Evolutionary conservation across 2,888 invertebrate genomes (phyloP).

Genomic region (Tetragonula carbonaria): DNA sequence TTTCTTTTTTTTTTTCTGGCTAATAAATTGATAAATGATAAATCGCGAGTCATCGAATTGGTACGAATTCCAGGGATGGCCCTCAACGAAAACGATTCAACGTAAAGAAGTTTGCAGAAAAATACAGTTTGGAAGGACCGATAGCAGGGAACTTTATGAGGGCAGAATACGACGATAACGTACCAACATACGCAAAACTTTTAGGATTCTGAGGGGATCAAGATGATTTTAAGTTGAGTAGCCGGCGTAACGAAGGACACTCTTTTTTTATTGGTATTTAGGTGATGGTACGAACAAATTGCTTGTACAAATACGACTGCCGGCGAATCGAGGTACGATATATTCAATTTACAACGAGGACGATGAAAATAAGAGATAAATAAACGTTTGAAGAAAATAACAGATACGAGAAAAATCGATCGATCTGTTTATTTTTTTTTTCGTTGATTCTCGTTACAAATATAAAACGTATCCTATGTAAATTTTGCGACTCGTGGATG

Average conservation of each 20-base stretch:
- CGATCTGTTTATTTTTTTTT: constrained; percentile 55
- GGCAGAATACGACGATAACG: constrained; percentile 87
- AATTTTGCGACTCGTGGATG: constrained; percentile 58
- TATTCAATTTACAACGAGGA: not conserved
- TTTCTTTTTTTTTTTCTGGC: not conserved
- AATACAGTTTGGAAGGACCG: constrained; percentile 86
- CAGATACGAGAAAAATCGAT: constrained; percentile 39
- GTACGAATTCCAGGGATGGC: constrained; percentile 75
- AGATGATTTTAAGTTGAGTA: not conserved
- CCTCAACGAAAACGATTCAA: constrained; percentile 86
- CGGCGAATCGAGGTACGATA: not conserved
- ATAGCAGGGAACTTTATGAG: constrained; percentile 87
- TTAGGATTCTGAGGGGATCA: constrained; percentile 52
- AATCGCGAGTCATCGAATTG: not conserved
- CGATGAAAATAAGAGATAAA: constrained; percentile 5
- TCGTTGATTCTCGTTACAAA: constrained; percentile 69
- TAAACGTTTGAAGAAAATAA: constrained; percentile 31
- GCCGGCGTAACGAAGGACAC: not conserved
- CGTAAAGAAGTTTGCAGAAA: constrained; percentile 86
- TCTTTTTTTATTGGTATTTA: not conserved
- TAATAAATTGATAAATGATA: not conserved
- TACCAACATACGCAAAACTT: constrained; percentile 82
- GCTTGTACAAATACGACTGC: not conserved
- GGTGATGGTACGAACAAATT: constrained; percentile 30
- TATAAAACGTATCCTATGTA: constrained; percentile 69